Evolutionary conservation across 1,140 invertebrate species (phyloP).

Genomic region (Stegodyphus dumicola): DNA sequence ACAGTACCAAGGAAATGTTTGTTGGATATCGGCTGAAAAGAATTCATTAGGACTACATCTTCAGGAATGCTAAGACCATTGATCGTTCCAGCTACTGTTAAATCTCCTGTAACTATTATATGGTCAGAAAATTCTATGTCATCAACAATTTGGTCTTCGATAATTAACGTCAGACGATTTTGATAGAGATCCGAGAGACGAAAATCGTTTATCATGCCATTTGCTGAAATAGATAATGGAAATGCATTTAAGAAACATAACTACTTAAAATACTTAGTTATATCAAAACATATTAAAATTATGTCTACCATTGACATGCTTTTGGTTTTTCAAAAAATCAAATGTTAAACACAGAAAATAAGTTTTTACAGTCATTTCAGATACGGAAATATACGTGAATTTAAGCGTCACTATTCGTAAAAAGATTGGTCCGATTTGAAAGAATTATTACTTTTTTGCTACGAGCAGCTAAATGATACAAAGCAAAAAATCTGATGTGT

Average conservation of each 20-base stretch:
- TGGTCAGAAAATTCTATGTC: constrained; percentile 30
- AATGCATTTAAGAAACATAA: neutral
- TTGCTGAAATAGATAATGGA: neutral
- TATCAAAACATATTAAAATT: neutral
- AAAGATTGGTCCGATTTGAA: too few species aligned
- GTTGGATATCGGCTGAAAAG: neutral
- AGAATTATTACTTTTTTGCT: too few species aligned
- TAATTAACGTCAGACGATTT: neutral
- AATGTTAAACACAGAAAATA: too few species aligned
- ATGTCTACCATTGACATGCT: neutral
- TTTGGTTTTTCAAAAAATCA: too few species aligned
- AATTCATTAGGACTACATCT: constrained; percentile 35
- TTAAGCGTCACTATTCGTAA: too few species aligned
- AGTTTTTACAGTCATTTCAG: too few species aligned
- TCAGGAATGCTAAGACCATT: constrained; percentile 25
- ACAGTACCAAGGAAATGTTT: constrained; percentile 10
- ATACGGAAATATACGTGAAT: too few species aligned
- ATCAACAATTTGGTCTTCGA: constrained; percentile 11
- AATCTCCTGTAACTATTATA: constrained; percentile 30
- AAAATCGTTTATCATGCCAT: constrained; percentile 22
- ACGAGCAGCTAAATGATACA: too few species aligned
- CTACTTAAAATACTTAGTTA: neutral
- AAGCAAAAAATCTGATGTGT: too few species aligned
- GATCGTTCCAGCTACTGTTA: constrained; percentile 19
- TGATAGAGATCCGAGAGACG: constrained; percentile 21